These are phyloP conservation scores for Liodrosophila aerea DNA, from an alignment of 2,888 invertebrate species.

Conservation along the genomic window DNA sequence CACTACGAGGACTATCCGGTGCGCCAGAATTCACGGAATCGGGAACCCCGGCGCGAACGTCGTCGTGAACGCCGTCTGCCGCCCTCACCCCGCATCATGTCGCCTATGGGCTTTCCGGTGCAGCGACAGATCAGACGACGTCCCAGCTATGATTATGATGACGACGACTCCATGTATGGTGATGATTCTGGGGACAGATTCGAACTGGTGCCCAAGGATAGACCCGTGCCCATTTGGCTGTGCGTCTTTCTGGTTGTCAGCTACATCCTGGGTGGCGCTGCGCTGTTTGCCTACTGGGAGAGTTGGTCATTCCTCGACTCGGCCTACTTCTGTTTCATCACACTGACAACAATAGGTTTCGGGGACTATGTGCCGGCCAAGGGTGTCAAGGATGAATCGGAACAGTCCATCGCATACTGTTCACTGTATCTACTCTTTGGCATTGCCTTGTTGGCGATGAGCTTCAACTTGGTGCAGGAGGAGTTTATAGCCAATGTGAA, in stretches of 20 bases:
- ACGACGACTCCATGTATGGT: conserved; percentile 85
- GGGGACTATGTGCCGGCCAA: conserved; percentile 96
- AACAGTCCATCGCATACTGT: conserved; percentile 89
- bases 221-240: conserved; percentile 93
- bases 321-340: conserved; percentile 96
- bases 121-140: conserved; percentile 84
- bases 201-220: conserved; percentile 81
- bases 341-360: conserved; percentile 95
- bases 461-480: conserved; percentile 97
- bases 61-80: conserved; percentile 75
- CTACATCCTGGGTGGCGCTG: conserved; percentile 94
- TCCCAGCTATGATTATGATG: conserved; percentile 84
- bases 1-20: conserved; percentile 70
- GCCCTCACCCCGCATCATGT: conserved; percentile 86
- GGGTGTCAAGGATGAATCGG: conserved; percentile 81
- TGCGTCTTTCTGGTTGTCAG: conserved; percentile 94
- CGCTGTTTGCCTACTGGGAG: conserved; percentile 93
- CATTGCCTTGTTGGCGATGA: conserved; percentile 96
- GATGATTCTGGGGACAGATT: conserved; percentile 83
- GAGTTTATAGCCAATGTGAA: conserved; percentile 95
- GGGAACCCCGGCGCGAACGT: conserved; percentile 55
- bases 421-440: conserved; percentile 96
- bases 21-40: conserved; percentile 47
- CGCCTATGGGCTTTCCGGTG: conserved; percentile 87
- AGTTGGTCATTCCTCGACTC: conserved; percentile 93